Evolutionary conservation across 2,113 vertebrate species (phyloP).

Genomic region (Sander vitreus): DNA sequence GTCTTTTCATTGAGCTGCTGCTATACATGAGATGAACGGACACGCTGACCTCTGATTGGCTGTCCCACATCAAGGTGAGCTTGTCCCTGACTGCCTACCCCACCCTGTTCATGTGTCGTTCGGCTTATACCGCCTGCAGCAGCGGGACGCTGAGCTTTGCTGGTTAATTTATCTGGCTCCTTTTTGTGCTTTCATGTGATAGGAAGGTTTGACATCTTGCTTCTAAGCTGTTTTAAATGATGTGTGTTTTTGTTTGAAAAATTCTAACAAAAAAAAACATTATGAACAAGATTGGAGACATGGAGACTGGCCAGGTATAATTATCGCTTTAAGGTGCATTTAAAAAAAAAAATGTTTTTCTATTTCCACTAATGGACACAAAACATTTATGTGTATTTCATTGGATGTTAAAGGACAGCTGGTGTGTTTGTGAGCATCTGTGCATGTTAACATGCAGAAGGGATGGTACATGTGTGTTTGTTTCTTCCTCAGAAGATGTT

Average conservation of each 20-base stretch:
- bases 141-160: background rate
- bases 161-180: background rate
- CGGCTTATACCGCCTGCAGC: background rate
- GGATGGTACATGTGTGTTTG: conserved; percentile 27
- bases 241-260: background rate
- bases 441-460: conserved; percentile 22
- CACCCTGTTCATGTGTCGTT: conserved; percentile 22
- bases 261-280: background rate
- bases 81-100: conserved; percentile 32
- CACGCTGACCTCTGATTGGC: conserved; percentile 46
- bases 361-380: background rate
- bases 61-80: conserved; percentile 59
- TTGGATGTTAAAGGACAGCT: background rate
- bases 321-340: background rate
- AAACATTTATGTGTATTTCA: background rate
- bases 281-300: background rate
- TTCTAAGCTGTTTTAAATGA: background rate
- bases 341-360: background rate
- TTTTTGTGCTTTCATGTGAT: conserved; percentile 14
- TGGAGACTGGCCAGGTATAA: background rate
- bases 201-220: background rate
- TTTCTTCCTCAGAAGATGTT: conserved; percentile 18
- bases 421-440: conserved; percentile 35
- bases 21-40: conserved; percentile 23
- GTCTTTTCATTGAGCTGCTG: conserved; percentile 22